phyloP scores from a whole-genome alignment of 1,140 invertebrate genomes.

The Halictus rubicundus region DNA sequence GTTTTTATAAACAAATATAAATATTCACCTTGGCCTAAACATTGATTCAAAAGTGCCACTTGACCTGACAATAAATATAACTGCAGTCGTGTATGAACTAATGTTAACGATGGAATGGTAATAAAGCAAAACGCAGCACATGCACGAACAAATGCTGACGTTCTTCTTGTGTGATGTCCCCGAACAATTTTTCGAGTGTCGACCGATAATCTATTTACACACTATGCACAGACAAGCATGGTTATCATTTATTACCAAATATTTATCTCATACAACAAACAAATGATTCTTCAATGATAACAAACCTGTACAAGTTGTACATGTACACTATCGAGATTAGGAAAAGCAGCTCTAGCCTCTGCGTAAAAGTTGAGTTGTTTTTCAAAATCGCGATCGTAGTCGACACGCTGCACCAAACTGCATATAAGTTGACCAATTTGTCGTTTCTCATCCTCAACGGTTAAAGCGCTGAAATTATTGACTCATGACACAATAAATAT shows the following conservation, averaged over 20 bases:
- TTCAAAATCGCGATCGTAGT: conserved; percentile 93
- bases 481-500: not conserved
- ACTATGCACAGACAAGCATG: conserved; percentile 78
- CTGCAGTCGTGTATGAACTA: conserved; percentile 87
- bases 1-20: conserved; percentile 24
- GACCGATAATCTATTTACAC: conserved; percentile 90
- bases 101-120: conserved; percentile 95
- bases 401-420: conserved; percentile 88
- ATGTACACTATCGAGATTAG: conserved; percentile 93
- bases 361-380: conserved; percentile 96
- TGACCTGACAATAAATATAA: conserved; percentile 94
- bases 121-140: conserved; percentile 97
- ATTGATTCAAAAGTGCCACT: conserved; percentile 93
- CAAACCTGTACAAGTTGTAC: conserved; percentile 89
- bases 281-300: not conserved
- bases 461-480: conserved; percentile 87
- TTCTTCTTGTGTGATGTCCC: conserved; percentile 90
- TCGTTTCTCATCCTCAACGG: conserved; percentile 94
- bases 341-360: conserved; percentile 92
- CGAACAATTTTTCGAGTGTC: conserved; percentile 87
- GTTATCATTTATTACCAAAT: not conserved
- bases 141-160: conserved; percentile 92
- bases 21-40: conserved; percentile 91
- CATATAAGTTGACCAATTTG: conserved; percentile 92
- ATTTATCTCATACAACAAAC: not conserved